Conservation (phyloP, 23 tunicate species). For the Trididemnum clinides region DNA sequence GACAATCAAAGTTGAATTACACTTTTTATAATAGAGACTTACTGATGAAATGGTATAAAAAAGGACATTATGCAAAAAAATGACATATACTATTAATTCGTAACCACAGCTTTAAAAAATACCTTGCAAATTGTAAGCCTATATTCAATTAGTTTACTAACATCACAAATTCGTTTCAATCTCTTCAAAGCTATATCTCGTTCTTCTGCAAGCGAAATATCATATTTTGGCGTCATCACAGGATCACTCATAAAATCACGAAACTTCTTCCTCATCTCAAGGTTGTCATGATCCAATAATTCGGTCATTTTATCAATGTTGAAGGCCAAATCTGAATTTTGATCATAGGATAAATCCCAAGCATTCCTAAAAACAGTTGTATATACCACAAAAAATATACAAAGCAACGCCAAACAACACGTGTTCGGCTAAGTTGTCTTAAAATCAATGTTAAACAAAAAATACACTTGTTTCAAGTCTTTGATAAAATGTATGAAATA, state of each 20-base stretch:
- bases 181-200: slow-evolving; percentile 82
- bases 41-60: too few relatives aligned
- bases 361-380: slow-evolving; percentile 48
- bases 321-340: slow-evolving; percentile 37
- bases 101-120: too few relatives aligned
- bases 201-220: slow-evolving; percentile 85
- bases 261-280: slow-evolving; percentile 74
- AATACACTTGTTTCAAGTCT: too few relatives aligned
- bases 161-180: slow-evolving; percentile 88
- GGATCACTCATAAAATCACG: slow-evolving; percentile 86
- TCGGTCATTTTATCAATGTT: slow-evolving; percentile 70
- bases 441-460: too few relatives aligned
- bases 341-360: slow-evolving; percentile 40
- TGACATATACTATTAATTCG: too few relatives aligned
- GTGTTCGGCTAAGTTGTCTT: too few relatives aligned
- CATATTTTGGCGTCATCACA: slow-evolving; percentile 75
- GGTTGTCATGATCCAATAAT: slow-evolving; percentile 91
- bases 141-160: background rate
- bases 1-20: too few relatives aligned
- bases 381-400: too few relatives aligned
- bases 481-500: too few relatives aligned
- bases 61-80: too few relatives aligned
- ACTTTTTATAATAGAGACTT: too few relatives aligned
- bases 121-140: background rate
- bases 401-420: too few relatives aligned